Base-by-base conservation (phyloP, 2,888 invertebrate species). In the Vandiemenella viatica region DNA sequence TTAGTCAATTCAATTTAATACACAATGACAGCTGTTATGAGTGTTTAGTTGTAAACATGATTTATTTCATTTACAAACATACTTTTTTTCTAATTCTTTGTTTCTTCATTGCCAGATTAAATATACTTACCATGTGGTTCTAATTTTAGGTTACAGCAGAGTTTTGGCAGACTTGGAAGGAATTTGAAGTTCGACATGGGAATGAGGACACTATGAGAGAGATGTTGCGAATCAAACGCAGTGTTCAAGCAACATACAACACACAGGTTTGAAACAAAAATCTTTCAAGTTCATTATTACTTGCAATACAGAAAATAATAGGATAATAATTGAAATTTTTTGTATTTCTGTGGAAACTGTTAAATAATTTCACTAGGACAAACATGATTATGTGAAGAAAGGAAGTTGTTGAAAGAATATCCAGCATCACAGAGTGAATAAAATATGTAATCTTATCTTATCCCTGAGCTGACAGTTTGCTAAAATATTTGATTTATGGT, bases 201-300 rank as follows among this genome's bases (percentile, higher is more conserved):
- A 99, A 98, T 69, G 97, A 98, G 67, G 98, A 99, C 63, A 99
- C 98, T 0, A 92, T 99, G 80, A 75, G 96, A 42, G 97, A 98
- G 72, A 96, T 98, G 96, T 71, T 99, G 58, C 76, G 97, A 60
- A 95, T 98, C 55, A 95, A 96, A 69, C 79, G 97, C 58, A 93
- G 93, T 62, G 90, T 98, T 1, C 95, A 96, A 69, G 97, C 97
- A 4, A 89, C 89, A 60, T 99, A 92, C 66, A 98, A 97, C 65
- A 97, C 96, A 1, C 95, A 97, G 72, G 79, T 80, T 37, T 41
- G 47, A n/a, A 15, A 38, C 15, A 32, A 4, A n/a, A n/a, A n/a
- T n/a, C n/a, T n/a, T n/a, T n/a, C n/a, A n/a, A n/a, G n/a, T n/a
- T n/a, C n/a, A n/a, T n/a, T n/a, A n/a, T n/a, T n/a, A n/a, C n/a